Conservation (phyloP, 2,888 invertebrate genomes). For the Allacma fusca region DNA sequence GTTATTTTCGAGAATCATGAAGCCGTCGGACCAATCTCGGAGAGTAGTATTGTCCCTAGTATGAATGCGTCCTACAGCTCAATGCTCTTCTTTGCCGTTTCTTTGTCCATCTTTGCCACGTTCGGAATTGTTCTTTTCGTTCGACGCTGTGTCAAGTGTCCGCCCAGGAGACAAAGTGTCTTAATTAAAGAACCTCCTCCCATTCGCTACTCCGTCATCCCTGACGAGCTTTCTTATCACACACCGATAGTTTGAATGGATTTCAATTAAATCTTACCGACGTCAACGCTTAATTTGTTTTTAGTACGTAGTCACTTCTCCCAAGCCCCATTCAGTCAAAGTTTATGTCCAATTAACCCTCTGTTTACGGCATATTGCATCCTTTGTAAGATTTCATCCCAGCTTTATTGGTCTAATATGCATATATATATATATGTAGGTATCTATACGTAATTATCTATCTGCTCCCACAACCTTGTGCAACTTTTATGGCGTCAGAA, state of each 20-base stretch:
- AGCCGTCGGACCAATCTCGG: not conserved
- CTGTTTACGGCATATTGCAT: no score
- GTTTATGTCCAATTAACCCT: no score
- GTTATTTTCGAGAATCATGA: slow-evolving; percentile 14
- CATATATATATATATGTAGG: no score
- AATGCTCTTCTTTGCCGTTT: slow-evolving; percentile 63
- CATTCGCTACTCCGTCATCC: slow-evolving; percentile 63
- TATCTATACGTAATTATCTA: no score
- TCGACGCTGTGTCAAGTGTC: slow-evolving; percentile 63
- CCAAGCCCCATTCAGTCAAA: no score
- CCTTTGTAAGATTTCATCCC: no score
- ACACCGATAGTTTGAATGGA: slow-evolving; percentile 33
- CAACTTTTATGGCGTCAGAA: no score
- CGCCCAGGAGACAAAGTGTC: slow-evolving; percentile 62
- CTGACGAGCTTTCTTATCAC: slow-evolving; percentile 62
- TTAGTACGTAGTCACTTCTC: no score
- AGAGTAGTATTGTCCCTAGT: slow-evolving; percentile 17
- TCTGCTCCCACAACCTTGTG: no score
- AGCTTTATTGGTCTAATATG: no score
- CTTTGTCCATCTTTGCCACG: slow-evolving; percentile 63
- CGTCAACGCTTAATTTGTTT: no score
- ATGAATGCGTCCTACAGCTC: slow-evolving; percentile 59
- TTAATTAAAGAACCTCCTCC: slow-evolving; percentile 63
- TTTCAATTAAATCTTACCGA: not conserved
- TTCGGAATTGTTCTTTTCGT: slow-evolving; percentile 63